Percentiles rank a stretch among this genome's conserved stretches.
Conservation (phyloP, 2,113 vertebrate genomes). For the Cervus canadensis region DNA sequence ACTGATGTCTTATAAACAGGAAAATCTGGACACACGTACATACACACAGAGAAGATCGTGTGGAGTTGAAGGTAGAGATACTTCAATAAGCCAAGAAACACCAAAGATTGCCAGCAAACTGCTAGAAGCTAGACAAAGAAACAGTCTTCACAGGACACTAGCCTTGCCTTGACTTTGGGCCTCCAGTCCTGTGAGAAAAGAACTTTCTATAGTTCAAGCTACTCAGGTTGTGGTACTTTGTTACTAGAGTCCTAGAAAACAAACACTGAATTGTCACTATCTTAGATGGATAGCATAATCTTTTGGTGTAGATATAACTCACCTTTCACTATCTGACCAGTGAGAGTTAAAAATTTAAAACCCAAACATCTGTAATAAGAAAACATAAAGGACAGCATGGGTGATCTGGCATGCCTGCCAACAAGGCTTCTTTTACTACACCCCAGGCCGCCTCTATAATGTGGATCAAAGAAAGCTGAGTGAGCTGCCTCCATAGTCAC, state of each 20-base stretch:
- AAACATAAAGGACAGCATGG: background rate
- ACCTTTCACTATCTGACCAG: background rate
- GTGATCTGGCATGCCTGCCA: background rate
- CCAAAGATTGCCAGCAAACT: background rate
- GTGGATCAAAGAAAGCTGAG: conserved; percentile 10
- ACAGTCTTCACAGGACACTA: background rate
- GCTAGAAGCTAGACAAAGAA: background rate
- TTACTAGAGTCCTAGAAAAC: background rate
- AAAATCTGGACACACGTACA: background rate
- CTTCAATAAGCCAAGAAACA: background rate
- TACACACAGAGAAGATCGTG: background rate
- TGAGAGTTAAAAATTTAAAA: background rate
- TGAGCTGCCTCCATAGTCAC: background rate
- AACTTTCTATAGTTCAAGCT: background rate
- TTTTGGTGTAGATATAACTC: background rate
- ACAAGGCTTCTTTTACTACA: background rate
- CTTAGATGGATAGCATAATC: background rate
- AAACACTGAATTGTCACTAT: background rate
- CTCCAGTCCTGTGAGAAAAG: background rate
- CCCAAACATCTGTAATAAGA: background rate
- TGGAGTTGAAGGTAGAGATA: background rate
- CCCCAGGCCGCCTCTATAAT: background rate
- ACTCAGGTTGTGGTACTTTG: background rate
- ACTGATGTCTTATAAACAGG: background rate
- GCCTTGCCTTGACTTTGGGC: background rate